phyloP scores from a whole-genome alignment of 2,888 invertebrate genomes.

The Sphinx pinastri region DNA sequence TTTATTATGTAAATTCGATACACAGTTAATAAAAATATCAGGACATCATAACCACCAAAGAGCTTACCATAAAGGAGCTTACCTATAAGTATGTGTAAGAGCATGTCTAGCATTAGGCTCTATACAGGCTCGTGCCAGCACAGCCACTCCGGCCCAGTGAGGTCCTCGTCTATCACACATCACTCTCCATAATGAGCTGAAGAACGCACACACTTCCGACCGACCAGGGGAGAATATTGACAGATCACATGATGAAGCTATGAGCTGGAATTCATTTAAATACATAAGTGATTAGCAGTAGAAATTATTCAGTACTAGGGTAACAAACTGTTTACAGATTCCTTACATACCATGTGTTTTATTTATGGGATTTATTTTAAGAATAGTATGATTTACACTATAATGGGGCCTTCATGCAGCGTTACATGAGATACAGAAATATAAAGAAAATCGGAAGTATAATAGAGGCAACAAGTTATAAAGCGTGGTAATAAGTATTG shows the following conservation, averaged over 20 bases:
- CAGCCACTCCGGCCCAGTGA: constrained; percentile 87
- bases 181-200: constrained; percentile 86
- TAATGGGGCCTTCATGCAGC: too few relatives aligned
- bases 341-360: too few relatives aligned
- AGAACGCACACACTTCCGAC: constrained; percentile 86
- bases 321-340: too few relatives aligned
- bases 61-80: constrained; percentile 38
- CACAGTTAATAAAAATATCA: background rate
- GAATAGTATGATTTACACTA: too few relatives aligned
- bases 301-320: too few relatives aligned
- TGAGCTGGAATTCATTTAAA: constrained; percentile 71
- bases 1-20: too few relatives aligned
- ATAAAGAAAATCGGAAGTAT: background rate
- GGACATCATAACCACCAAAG: background rate
- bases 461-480: background rate
- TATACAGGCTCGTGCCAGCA: constrained; percentile 85
- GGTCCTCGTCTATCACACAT: constrained; percentile 84
- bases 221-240: constrained; percentile 87
- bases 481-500: background rate
- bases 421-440: background rate
- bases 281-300: constrained; percentile 31
- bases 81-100: constrained; percentile 87
- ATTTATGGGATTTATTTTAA: too few relatives aligned
- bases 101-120: constrained; percentile 85
- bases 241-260: constrained; percentile 86